Evolutionary conservation across 2,113 vertebrate species (phyloP).

Genomic region (Salvelinus alpinus): DNA sequence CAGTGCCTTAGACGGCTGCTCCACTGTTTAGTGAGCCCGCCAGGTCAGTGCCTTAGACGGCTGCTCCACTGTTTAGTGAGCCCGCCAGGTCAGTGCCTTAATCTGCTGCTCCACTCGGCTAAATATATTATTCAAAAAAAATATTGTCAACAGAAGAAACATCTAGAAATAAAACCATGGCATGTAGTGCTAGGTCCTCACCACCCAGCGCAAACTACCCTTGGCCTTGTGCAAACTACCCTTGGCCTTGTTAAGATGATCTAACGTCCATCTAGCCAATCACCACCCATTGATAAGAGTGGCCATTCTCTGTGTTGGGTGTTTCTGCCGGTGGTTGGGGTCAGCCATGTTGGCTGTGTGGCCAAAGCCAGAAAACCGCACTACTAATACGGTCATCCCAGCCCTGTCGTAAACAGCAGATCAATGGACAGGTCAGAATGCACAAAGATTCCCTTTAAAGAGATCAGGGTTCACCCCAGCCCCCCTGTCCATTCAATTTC

Average conservation of each 20-base stretch:
- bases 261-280: background rate
- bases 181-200: no score
- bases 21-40: no score
- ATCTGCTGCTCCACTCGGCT: no score
- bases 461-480: constrained; percentile 76
- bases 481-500: constrained; percentile 65
- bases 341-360: constrained; percentile 41
- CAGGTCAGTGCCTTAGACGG: no score
- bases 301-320: constrained; percentile 12
- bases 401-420: constrained; percentile 75
- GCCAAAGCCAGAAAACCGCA: constrained; percentile 27
- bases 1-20: no score
- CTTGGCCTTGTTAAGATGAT: background rate
- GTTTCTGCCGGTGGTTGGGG: constrained; percentile 14
- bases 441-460: constrained; percentile 79
- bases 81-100: no score
- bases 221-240: no score
- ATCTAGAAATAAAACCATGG: no score
- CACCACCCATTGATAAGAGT: constrained; percentile 7
- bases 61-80: no score
- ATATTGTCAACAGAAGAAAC: no score
- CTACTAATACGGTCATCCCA: background rate
- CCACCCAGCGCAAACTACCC: no score
- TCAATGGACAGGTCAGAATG: constrained; percentile 80
- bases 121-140: no score